phyloP scores from a whole-genome alignment of 2,888 invertebrate species.

The Drosophila stalkeri region DNA sequence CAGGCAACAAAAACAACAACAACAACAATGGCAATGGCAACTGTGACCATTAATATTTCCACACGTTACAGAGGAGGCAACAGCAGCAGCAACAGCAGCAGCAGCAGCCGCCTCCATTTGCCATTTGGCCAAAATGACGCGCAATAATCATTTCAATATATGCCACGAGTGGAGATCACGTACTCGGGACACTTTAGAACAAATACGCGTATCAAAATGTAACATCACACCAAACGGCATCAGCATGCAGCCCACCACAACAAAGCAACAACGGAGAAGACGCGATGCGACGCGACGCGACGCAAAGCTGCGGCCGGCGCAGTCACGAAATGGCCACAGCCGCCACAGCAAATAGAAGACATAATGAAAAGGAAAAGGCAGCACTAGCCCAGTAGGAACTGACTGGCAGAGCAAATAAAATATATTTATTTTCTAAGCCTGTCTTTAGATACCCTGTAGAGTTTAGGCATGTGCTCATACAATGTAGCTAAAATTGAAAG shows the following conservation, averaged over 20 bases:
- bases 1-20: conserved; percentile 29
- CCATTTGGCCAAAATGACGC: conserved; percentile 70
- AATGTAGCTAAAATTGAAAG: not conserved
- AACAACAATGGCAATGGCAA: not conserved
- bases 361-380: conserved; percentile 56
- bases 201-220: conserved; percentile 78
- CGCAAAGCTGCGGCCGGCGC: conserved; percentile 5
- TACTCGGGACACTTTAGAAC: conserved; percentile 69
- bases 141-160: conserved; percentile 75
- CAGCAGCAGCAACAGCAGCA: not conserved
- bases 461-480: too few relatives aligned
- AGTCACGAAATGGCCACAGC: conserved; percentile 60
- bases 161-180: conserved; percentile 67
- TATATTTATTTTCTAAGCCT: not conserved
- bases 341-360: conserved; percentile 66
- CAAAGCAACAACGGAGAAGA: not conserved
- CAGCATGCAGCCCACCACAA: conserved; percentile 50
- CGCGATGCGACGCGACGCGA: too few relatives aligned
- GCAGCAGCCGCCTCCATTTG: conserved; percentile 8
- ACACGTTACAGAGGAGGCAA: conserved; percentile 22
- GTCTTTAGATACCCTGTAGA: not conserved
- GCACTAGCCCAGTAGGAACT: conserved; percentile 28
- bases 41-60: conserved; percentile 59
- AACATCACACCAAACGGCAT: conserved; percentile 63
- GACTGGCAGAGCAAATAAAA: conserved; percentile 27